These are phyloP conservation scores for Pilophorus perplexus DNA, from an alignment of 2,888 invertebrate genomes.

Conservation along the genomic window DNA sequence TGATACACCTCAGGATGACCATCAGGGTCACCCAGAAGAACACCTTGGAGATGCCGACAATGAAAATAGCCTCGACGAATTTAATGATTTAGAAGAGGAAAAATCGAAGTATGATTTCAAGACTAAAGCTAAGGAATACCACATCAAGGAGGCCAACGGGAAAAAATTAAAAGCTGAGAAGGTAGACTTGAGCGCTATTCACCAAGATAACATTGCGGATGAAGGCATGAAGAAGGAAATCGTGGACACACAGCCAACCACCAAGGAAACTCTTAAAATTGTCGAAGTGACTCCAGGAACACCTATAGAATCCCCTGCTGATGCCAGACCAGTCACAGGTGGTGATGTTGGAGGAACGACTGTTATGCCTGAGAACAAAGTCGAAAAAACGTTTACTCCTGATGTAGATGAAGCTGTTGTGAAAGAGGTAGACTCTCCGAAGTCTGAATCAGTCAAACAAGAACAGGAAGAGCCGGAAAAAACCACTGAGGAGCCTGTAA, in stretches of 20 bases:
- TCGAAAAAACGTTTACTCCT: too few species aligned
- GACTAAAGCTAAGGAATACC: conserved; percentile 25
- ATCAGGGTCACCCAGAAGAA: background rate
- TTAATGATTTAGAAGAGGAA: conserved; percentile 14
- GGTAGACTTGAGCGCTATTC: background rate
- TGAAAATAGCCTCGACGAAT: conserved; percentile 27
- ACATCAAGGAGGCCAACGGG: background rate
- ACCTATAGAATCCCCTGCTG: background rate
- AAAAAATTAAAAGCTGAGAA: conserved; percentile 23
- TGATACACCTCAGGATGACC: background rate
- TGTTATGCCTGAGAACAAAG: background rate
- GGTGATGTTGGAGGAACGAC: background rate
- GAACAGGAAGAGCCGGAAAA: too few species aligned
- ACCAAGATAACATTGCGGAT: conserved; percentile 32
- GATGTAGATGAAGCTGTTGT: too few species aligned
- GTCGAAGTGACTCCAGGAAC: background rate
- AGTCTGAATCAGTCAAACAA: background rate
- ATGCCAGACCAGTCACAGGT: too few species aligned
- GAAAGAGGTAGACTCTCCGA: too few species aligned
- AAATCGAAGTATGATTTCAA: conserved; percentile 17
- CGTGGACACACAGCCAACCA: conserved; percentile 18
- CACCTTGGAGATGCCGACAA: background rate
- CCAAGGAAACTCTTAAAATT: background rate
- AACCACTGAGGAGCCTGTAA: background rate
- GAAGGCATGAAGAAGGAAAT: conserved; percentile 31